Percentiles rank a stretch among this genome's conserved stretches.
These are phyloP conservation scores for Poecilia picta DNA, from an alignment of 2,797 vertebrate species.

Conservation along the genomic window DNA sequence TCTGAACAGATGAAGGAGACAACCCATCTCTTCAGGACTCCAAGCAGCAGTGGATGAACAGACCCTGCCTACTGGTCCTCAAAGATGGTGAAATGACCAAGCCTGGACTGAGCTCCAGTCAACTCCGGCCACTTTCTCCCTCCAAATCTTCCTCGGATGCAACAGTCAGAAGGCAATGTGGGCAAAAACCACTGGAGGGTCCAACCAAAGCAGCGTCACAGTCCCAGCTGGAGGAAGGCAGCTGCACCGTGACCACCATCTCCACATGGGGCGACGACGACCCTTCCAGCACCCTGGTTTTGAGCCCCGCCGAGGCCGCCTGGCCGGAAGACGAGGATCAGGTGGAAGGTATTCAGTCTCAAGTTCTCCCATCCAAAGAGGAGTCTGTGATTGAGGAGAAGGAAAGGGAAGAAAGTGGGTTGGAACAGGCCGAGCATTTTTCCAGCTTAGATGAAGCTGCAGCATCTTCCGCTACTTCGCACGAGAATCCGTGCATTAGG, in stretches of 20 bases:
- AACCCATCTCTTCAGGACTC: constrained; percentile 86
- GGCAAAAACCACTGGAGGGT: constrained; percentile 50
- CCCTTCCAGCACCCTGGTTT: constrained; percentile 68
- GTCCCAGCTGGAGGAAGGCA: constrained; percentile 71
- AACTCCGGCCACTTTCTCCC: constrained; percentile 57
- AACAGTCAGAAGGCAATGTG: constrained; percentile 49
- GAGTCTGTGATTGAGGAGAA: constrained; percentile 98
- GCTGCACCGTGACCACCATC: constrained; percentile 79
- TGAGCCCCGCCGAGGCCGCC: constrained; percentile 66
- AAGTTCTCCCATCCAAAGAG: constrained; percentile 90
- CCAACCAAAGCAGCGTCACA: constrained; percentile 35
- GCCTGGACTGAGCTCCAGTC: constrained; percentile 53
- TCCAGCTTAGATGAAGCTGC: constrained; percentile 80
- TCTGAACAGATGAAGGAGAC: constrained; percentile 88
- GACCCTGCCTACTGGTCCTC: constrained; percentile 83
- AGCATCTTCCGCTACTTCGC: constrained; percentile 40
- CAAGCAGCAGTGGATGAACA: constrained; percentile 88
- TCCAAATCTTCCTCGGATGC: constrained; percentile 54
- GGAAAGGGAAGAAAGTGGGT: constrained; percentile 91
- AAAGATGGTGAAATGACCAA: constrained; percentile 71
- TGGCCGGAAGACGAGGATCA: constrained; percentile 70
- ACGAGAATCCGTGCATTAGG: constrained; percentile 58
- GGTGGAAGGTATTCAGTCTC: constrained; percentile 76
- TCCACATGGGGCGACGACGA: constrained; percentile 77
- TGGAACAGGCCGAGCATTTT: constrained; percentile 87